Evolutionary conservation across 2,888 invertebrate genomes (phyloP).

Genomic region (Harpalus rubripes): DNA sequence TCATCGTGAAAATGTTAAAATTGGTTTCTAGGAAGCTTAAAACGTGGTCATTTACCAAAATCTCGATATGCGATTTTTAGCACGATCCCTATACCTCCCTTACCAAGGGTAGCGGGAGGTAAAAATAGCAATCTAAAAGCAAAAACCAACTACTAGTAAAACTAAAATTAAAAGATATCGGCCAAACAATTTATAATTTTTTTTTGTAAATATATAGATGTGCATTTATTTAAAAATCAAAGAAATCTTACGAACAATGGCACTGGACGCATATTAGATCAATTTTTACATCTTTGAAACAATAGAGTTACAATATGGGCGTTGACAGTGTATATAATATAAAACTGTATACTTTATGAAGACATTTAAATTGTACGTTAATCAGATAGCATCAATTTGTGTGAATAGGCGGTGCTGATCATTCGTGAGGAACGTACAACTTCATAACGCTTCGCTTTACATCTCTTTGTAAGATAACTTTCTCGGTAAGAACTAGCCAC

Average conservation of each 20-base stretch:
- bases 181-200: too few species aligned
- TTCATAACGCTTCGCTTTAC: conserved; percentile 50
- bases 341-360: conserved; percentile 62
- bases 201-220: too few species aligned
- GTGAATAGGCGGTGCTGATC: conserved; percentile 56
- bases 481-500: neutral
- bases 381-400: conserved; percentile 62
- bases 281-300: neutral
- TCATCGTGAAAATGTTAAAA: too few species aligned
- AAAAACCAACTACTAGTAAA: too few species aligned
- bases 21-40: too few species aligned
- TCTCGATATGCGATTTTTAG: too few species aligned
- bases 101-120: too few species aligned
- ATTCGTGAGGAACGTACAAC: conserved; percentile 62
- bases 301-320: conserved; percentile 23
- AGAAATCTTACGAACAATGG: neutral
- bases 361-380: conserved; percentile 58
- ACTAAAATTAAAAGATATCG: too few species aligned
- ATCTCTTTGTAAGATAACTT: conserved; percentile 48
- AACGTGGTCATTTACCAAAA: too few species aligned
- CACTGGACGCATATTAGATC: neutral
- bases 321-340: conserved; percentile 29
- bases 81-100: too few species aligned
- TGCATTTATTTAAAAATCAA: neutral
- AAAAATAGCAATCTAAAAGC: too few species aligned